Evolutionary conservation across 2,113 vertebrate genomes (phyloP).

Genomic region (Turdus rufiventris): DNA sequence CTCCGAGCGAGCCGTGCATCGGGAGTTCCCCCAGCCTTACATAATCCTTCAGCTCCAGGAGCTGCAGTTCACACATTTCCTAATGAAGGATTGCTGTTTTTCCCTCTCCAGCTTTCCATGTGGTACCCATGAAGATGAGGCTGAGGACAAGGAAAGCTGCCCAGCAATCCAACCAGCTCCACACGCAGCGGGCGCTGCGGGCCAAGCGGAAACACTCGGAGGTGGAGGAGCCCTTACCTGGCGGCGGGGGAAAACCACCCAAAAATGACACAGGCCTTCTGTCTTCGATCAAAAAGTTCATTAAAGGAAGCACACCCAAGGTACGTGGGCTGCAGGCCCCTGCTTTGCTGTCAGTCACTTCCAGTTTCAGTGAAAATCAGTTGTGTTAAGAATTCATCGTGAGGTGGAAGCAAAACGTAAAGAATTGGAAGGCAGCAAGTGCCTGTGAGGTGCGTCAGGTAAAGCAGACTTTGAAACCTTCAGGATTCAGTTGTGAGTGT

Average conservation of each 20-base stretch:
- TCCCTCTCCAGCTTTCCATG: constrained; percentile 83
- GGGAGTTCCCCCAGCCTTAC: neutral
- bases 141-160: constrained; percentile 97
- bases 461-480: neutral
- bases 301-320: constrained; percentile 82
- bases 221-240: constrained; percentile 71
- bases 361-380: neutral
- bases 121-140: constrained; percentile 88
- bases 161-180: constrained; percentile 86
- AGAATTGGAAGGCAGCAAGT: neutral
- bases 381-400: neutral
- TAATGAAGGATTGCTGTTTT: neutral
- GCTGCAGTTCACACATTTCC: neutral
- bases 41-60: neutral
- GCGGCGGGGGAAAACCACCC: constrained; percentile 72
- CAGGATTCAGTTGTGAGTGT: rapidly evolving
- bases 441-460: neutral
- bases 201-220: constrained; percentile 87
- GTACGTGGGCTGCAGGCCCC: constrained; percentile 3
- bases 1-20: neutral
- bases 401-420: neutral
- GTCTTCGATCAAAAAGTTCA: constrained; percentile 83
- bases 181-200: constrained; percentile 80
- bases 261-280: constrained; percentile 78
- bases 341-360: neutral